Conservation (phyloP, 2,797 vertebrate genomes). For the Chloroceryle inda region DNA sequence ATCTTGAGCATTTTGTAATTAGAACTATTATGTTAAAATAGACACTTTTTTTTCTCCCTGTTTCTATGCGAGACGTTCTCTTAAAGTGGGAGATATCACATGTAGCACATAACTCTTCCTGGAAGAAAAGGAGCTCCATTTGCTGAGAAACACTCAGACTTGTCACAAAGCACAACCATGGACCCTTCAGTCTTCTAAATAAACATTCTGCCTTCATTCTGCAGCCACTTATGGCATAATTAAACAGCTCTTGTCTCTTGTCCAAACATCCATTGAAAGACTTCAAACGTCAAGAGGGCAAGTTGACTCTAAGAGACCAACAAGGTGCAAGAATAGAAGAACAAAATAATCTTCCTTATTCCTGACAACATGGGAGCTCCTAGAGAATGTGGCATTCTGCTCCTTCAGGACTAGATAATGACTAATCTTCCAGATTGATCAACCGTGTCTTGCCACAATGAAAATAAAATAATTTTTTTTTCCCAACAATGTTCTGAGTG, state of each 20-base stretch:
- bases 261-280: slow-evolving; percentile 37
- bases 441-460: not conserved
- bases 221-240: not conserved
- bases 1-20: not conserved
- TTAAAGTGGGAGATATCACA: not conserved
- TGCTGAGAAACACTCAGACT: slow-evolving; percentile 11
- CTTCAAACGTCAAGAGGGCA: not conserved
- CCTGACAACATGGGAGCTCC: not conserved
- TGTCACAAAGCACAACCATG: not conserved
- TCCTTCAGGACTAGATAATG: not conserved
- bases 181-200: slow-evolving; percentile 13
- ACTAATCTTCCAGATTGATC: not conserved
- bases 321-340: not conserved
- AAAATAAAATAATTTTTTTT: not conserved
- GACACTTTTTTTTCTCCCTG: not conserved
- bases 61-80: not conserved
- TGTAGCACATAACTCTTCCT: not conserved
- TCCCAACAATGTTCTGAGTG: accelerated
- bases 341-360: not conserved
- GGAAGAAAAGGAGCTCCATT: not conserved
- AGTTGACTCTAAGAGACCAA: not conserved
- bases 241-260: slow-evolving; percentile 33
- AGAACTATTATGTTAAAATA: not conserved
- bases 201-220: slow-evolving; percentile 29
- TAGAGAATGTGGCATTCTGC: not conserved